Percentiles rank a stretch among this genome's conserved stretches.
phyloP scores from a whole-genome alignment of 2,797 vertebrate species.

The Chelon labrosus region DNA sequence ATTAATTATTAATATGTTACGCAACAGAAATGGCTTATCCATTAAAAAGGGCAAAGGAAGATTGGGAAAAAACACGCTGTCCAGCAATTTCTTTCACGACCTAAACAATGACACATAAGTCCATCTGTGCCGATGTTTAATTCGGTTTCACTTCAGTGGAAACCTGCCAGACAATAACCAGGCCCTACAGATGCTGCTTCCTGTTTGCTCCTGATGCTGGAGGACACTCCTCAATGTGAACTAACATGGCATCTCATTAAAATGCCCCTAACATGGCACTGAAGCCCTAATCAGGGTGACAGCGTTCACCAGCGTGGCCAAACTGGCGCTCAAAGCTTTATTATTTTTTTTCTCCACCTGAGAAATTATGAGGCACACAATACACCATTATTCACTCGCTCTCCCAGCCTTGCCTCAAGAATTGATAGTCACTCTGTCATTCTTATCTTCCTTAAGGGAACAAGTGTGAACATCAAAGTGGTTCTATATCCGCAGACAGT shows the following conservation, averaged over 20 bases:
- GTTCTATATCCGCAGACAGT: slow-evolving; percentile 57
- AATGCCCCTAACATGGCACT: slow-evolving; percentile 33
- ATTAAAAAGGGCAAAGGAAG: slow-evolving; percentile 17
- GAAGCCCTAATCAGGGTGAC: slow-evolving; percentile 51
- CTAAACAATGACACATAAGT: slow-evolving; percentile 23
- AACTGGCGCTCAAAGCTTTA: slow-evolving; percentile 26
- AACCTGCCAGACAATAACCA: slow-evolving; percentile 45
- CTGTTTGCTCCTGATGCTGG: slow-evolving; percentile 58
- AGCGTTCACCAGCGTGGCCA: slow-evolving; percentile 42
- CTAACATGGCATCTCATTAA: slow-evolving; percentile 66
- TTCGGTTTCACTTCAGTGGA: slow-evolving; percentile 46
- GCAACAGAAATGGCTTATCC: slow-evolving; percentile 35
- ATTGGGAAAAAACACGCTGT: slow-evolving; percentile 5
- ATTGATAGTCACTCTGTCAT: slow-evolving; percentile 37
- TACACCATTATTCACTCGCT: slow-evolving; percentile 19
- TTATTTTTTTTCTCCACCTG: slow-evolving; percentile 42
- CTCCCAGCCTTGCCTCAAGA: slow-evolving; percentile 31
- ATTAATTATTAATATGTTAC: slow-evolving; percentile 54
- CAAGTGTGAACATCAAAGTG: slow-evolving; percentile 62
- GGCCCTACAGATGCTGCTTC: slow-evolving; percentile 46
- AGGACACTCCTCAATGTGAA: slow-evolving; percentile 53
- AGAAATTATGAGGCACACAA: slow-evolving; percentile 51
- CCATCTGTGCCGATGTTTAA: slow-evolving; percentile 12
- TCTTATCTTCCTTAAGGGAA: slow-evolving; percentile 47
- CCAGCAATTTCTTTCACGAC: slow-evolving; percentile 12